Evolutionary conservation across 2,797 vertebrate species (phyloP), one percentile per base, ranked within the genome.

Genomic region (Rallus crepitans): DNA sequence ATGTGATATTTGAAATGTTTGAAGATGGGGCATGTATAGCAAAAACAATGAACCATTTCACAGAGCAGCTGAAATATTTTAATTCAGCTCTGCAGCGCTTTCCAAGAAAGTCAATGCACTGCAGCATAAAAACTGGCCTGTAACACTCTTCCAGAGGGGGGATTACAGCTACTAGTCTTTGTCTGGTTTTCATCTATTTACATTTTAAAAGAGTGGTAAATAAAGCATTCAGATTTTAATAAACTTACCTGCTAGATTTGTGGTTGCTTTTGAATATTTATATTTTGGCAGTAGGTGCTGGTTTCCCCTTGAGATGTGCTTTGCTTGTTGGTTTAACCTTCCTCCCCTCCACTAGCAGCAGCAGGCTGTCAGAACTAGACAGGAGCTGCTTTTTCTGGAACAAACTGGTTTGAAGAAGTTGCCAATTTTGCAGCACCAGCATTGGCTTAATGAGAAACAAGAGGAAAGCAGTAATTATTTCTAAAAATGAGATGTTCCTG

Each of bases 31-130:
- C 60, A 91, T 0, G 0, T 79, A 66, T 47, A 63, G 60, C 56
- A 90, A 84, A 93, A 94, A 95, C 93, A 94, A 82, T 70, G 87
- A 91, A 79, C 80, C 90, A 68, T 91, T 94, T 94, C 80, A 82
- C 48, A 89, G 88, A 79, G 95, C 91, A 87, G 94, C 85, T 94
- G 93, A 96, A 96, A 90, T 94, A 94, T 94, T 96, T 95, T 92
- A 94, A 94, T 97, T 95, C 93, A 77, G 89, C 93, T 94, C 90
- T 94, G 95, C 94, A 90, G 80, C 69, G 96, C 93, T 95, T 97
- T 96, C 87, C 91, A 95, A 94, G 96, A 95, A 97, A 96, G 96
- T 95, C 93, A 96, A 77, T 94, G 95, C 91, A 90, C 93, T 95
- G 96, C 96, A 89, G 96, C 82, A 66, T 93, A 79, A 83, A 94